A percentile compares a stretch with the other conserved stretches of the same genome.
phyloP scores from a whole-genome alignment of 2,888 invertebrate species.

The Noctuana brunneofusca region DNA sequence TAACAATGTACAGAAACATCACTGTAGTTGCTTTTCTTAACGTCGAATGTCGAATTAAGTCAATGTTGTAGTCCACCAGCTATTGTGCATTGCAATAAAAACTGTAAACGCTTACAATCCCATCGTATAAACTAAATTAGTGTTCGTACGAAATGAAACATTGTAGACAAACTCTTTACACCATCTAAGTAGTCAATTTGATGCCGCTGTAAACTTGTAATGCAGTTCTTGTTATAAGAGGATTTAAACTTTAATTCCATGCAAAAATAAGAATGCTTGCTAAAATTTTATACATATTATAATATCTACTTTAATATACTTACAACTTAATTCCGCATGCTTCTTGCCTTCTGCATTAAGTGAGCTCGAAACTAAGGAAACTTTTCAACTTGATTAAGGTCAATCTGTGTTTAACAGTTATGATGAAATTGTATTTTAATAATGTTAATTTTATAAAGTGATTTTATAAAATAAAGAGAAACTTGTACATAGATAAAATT shows the following conservation, averaged over 20 bases:
- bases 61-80: background rate
- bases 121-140: slow-evolving; percentile 1
- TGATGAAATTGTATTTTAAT: too few relatives aligned
- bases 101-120: slow-evolving; percentile 3
- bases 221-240: slow-evolving; percentile 16
- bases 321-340: too few relatives aligned
- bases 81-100: slow-evolving; percentile 8
- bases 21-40: background rate
- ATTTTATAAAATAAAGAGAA: too few relatives aligned
- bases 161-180: slow-evolving; percentile 15
- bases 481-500: too few relatives aligned
- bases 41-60: slow-evolving; percentile 1
- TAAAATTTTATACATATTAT: background rate
- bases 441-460: too few relatives aligned
- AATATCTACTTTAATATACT: too few relatives aligned
- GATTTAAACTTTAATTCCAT: slow-evolving; percentile 6
- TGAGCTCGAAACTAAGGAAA: too few relatives aligned
- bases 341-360: too few relatives aligned
- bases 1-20: background rate
- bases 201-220: slow-evolving; percentile 9
- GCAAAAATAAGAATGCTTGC: background rate
- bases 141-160: slow-evolving; percentile 1
- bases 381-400: too few relatives aligned
- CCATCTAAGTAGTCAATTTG: slow-evolving; percentile 14
- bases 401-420: too few relatives aligned